Evolutionary conservation across 1,140 invertebrate species (phyloP).

Genomic region (Lordiphosa mommai): DNA sequence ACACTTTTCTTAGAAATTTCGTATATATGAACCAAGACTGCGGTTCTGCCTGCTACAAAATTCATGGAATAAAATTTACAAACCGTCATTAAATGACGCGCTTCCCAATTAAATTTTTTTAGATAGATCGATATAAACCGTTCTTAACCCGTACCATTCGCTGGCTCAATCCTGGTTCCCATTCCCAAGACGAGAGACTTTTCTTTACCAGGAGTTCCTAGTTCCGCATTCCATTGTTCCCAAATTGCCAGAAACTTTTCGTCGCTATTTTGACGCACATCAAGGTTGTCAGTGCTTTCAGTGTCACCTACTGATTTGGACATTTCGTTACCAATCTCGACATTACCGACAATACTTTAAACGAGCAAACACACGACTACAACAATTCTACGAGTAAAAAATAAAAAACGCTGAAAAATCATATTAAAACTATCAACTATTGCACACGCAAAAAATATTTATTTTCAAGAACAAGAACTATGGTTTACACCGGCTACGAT

Average conservation of each 20-base stretch:
- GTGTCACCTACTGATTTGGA: constrained; percentile 1
- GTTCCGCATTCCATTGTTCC: neutral
- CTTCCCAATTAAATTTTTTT: too few species aligned
- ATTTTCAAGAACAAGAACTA: neutral
- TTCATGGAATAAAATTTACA: too few species aligned
- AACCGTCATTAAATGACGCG: too few species aligned
- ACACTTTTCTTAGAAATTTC: too few species aligned
- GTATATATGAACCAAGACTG: too few species aligned
- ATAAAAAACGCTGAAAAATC: neutral
- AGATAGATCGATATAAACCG: too few species aligned
- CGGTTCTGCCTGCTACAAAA: too few species aligned
- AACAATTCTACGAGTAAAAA: neutral
- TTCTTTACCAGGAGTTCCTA: too few species aligned
- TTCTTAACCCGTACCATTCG: too few species aligned
- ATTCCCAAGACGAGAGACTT: too few species aligned
- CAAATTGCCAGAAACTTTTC: neutral
- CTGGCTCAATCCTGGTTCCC: too few species aligned
- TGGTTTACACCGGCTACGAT: constrained; percentile 34
- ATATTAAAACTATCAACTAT: neutral
- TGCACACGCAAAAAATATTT: constrained; percentile 8
- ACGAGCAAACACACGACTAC: constrained; percentile 8
- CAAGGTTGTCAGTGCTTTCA: neutral
- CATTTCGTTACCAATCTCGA: neutral
- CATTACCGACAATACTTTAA: constrained; percentile 26
- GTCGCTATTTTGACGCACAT: neutral